Conservation (phyloP, 1,140 invertebrate genomes). For the Scylla paramamosain region DNA sequence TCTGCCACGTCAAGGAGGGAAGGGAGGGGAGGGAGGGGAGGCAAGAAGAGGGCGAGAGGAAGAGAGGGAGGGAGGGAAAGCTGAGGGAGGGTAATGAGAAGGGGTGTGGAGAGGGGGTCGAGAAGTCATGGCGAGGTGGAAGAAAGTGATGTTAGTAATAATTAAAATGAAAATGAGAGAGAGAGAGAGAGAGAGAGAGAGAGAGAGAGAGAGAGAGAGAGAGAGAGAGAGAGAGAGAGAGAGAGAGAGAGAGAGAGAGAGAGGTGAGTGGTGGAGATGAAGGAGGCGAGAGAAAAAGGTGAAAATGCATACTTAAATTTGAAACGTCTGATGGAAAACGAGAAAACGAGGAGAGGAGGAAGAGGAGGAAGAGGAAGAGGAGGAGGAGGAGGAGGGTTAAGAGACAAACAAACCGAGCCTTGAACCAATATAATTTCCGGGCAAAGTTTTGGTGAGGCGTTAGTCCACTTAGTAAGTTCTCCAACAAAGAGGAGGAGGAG, state of each 20-base stretch:
- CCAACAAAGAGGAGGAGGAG: background rate
- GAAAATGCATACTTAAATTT: too few relatives aligned
- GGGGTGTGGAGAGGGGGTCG: background rate
- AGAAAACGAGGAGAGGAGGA: too few relatives aligned
- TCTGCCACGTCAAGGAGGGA: background rate
- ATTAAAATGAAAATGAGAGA: background rate
- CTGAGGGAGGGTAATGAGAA: background rate
- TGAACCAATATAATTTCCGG: background rate
- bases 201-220: background rate
- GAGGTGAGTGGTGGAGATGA: background rate
- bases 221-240: background rate
- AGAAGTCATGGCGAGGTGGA: background rate
- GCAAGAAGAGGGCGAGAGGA: background rate
- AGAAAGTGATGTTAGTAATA: background rate
- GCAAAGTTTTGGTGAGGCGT: background rate
- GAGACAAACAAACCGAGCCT: background rate
- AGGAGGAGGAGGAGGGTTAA: background rate
- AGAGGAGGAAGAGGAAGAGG: too few relatives aligned
- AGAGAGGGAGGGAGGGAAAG: background rate
- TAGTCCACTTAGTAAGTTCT: constrained; percentile 28
- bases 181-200: background rate
- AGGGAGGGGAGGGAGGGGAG: background rate
- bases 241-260: background rate
- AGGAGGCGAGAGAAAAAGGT: too few relatives aligned
- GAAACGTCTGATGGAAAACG: too few relatives aligned